These are phyloP conservation scores for Dicranocentrus wangi DNA, from an alignment of 2,888 invertebrate species.

Conservation along the genomic window DNA sequence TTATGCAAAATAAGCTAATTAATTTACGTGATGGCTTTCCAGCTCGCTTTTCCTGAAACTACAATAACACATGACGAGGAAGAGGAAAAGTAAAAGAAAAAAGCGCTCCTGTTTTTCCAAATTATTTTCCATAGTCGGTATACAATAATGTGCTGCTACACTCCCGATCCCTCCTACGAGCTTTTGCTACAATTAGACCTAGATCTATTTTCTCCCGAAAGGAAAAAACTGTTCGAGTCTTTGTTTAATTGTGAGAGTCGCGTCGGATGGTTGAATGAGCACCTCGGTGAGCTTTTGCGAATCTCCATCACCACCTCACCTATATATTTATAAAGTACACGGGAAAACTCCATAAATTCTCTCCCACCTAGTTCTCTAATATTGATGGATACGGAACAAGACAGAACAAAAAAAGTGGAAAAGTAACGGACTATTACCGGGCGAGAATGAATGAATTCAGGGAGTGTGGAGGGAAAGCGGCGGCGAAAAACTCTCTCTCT, in stretches of 20 bases:
- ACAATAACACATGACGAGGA: constrained; percentile 22
- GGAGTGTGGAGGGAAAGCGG: neutral
- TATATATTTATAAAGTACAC: too few relatives aligned
- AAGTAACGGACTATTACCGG: neutral
- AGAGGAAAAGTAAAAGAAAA: constrained; percentile 3
- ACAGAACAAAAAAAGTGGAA: too few relatives aligned
- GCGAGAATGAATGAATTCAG: neutral
- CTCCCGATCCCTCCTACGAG: too few relatives aligned
- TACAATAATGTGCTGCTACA: too few relatives aligned
- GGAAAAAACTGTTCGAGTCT: constrained; percentile 10
- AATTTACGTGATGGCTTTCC: constrained; percentile 23
- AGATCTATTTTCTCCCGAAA: neutral
- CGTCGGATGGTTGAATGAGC: constrained; percentile 24
- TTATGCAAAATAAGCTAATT: constrained; percentile 43
- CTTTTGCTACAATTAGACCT: too few relatives aligned
- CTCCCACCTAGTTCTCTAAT: too few relatives aligned
- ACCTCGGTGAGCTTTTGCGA: too few relatives aligned
- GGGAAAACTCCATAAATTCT: too few relatives aligned
- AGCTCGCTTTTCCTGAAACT: constrained; percentile 4
- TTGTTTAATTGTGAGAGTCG: constrained; percentile 35
- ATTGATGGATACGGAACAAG: too few relatives aligned
- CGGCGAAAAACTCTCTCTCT: neutral
- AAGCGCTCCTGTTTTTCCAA: too few relatives aligned
- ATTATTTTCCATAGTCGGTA: too few relatives aligned
- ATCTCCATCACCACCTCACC: too few relatives aligned